Percentiles rank a stretch among this genome's conserved stretches.
These are phyloP conservation scores for Anoplophora glabripennis DNA, from an alignment of 1,140 invertebrate genomes.

Conservation along the genomic window DNA sequence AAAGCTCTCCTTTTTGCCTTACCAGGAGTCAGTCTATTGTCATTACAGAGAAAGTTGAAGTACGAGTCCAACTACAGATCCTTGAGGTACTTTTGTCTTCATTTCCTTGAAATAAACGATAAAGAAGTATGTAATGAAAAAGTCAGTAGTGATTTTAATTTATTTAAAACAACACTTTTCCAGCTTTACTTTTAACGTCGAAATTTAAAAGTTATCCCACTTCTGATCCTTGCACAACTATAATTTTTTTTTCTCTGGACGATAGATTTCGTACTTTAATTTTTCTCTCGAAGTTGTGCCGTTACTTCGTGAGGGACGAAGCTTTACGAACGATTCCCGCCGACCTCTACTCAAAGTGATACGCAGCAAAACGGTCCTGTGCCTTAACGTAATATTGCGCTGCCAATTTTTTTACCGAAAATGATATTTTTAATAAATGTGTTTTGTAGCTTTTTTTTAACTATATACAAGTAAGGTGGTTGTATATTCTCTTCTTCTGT, in stretches of 20 bases:
- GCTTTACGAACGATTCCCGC: background rate
- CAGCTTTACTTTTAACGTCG: too few species aligned
- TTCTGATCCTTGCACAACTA: too few species aligned
- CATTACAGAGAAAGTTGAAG: too few species aligned
- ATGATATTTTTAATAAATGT: constrained; percentile 9
- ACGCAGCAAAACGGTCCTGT: too few species aligned
- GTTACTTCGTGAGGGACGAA: background rate
- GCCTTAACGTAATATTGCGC: background rate
- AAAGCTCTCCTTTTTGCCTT: too few species aligned
- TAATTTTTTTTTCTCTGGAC: too few species aligned
- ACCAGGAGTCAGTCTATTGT: too few species aligned
- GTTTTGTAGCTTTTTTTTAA: background rate
- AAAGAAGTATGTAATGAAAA: constrained; percentile 2
- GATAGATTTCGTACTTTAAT: too few species aligned
- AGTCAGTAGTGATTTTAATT: background rate
- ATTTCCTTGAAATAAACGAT: constrained; percentile 6
- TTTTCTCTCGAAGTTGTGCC: background rate
- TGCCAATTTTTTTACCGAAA: constrained; percentile 17
- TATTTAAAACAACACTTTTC: background rate
- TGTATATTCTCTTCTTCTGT: constrained; percentile 29
- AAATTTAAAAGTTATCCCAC: too few species aligned
- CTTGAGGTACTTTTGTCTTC: too few species aligned
- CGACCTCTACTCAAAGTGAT: background rate
- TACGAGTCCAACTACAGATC: too few species aligned
- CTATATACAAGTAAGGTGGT: constrained; percentile 17